Percentiles rank a stretch among this genome's conserved stretches.
Evolutionary conservation across 2,797 vertebrate species (phyloP).

Genomic region (Sternarchorhynchus goeldii): DNA sequence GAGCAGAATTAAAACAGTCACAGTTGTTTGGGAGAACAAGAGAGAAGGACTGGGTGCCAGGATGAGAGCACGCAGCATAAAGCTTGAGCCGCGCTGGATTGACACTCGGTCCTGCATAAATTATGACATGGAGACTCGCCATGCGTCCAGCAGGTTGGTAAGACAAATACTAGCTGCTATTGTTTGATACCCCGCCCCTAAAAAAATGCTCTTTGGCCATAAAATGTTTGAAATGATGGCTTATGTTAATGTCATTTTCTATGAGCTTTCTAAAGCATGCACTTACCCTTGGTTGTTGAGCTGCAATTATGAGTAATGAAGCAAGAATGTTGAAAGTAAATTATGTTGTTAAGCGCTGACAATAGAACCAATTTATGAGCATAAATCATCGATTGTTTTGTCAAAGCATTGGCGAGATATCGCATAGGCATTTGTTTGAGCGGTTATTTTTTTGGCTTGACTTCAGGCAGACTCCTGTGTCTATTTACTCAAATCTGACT

Average conservation of each 20-base stretch:
- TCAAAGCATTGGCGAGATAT: background rate
- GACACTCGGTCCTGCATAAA: constrained; percentile 71
- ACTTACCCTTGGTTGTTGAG: constrained; percentile 21
- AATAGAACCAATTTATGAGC: constrained; percentile 17
- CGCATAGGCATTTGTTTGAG: constrained; percentile 18
- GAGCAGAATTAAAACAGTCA: constrained; percentile 82
- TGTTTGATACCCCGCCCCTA: constrained; percentile 38
- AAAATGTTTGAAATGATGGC: background rate
- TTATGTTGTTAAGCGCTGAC: constrained; percentile 10
- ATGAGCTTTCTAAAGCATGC: constrained; percentile 8
- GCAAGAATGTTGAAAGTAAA: constrained; percentile 37
- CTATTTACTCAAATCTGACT: constrained; percentile 47
- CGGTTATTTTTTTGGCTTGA: constrained; percentile 1
- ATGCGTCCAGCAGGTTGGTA: constrained; percentile 54
- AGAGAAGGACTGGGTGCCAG: constrained; percentile 57
- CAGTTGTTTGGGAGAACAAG: constrained; percentile 71
- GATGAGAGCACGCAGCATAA: constrained; percentile 66
- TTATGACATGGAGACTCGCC: constrained; percentile 61
- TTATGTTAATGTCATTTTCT: constrained; percentile 20
- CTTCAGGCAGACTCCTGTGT: constrained; percentile 22
- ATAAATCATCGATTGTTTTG: constrained; percentile 33
- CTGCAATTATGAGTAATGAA: constrained; percentile 38
- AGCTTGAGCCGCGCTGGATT: constrained; percentile 62
- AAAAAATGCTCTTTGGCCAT: constrained; percentile 13
- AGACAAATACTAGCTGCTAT: constrained; percentile 54